These are phyloP conservation scores for Meloidogyne chitwoodi DNA, from an alignment of 1,140 invertebrate species.

Conservation along the genomic window DNA sequence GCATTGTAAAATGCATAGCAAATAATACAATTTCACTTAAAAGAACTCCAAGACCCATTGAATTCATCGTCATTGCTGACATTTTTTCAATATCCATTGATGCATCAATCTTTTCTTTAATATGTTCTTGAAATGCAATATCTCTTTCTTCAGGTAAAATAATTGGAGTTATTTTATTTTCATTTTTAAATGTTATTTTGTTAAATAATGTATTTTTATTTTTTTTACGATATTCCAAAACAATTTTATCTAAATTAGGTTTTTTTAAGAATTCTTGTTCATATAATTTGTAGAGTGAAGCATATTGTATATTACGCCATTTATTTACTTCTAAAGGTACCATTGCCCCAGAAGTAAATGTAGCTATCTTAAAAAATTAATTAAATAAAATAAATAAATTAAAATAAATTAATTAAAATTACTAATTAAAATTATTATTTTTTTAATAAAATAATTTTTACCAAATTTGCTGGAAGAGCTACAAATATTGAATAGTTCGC, in stretches of 20 bases:
- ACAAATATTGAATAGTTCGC: background rate
- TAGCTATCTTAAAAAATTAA: no score
- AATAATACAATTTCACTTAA: background rate
- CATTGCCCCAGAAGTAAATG: constrained; percentile 4
- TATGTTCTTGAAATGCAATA: background rate
- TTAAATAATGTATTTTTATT: background rate
- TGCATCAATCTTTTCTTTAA: background rate
- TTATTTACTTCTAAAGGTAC: background rate
- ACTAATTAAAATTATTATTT: no score
- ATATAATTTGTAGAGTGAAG: background rate
- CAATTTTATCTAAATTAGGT: background rate
- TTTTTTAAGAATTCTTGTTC: background rate
- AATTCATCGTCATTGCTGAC: background rate
- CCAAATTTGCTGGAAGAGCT: background rate
- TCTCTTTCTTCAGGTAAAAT: background rate
- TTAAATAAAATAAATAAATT: no score
- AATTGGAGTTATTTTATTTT: background rate
- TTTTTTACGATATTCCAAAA: background rate
- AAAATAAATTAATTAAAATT: no score
- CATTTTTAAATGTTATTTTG: background rate
- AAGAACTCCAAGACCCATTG: background rate
- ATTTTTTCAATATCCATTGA: constrained; percentile 3
- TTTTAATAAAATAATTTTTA: background rate
- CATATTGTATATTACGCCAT: background rate
- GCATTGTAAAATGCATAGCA: background rate